phyloP scores from a whole-genome alignment of 2,888 invertebrate species.

The Pherbina coryleti region DNA sequence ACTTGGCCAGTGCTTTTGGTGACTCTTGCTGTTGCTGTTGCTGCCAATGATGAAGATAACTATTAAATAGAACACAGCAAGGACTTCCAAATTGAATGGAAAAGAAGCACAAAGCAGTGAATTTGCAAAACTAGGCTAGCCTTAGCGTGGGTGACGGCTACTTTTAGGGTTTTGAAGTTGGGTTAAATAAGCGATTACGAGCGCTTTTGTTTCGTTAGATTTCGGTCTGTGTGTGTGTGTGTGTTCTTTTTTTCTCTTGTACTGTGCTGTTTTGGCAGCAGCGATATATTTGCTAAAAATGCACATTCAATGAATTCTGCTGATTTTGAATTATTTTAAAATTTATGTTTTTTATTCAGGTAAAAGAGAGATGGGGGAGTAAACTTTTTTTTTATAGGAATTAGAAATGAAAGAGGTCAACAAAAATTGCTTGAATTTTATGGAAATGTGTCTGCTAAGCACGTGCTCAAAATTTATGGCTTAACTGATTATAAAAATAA shows the following conservation, averaged over 20 bases:
- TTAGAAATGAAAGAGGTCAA: not conserved
- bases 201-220: not conserved
- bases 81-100: not conserved
- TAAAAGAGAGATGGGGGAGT: not conserved
- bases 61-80: not conserved
- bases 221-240: too few species aligned
- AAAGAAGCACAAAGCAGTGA: not conserved
- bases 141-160: not conserved
- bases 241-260: not conserved
- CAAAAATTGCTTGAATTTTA: not conserved
- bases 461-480: not conserved
- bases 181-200: constrained; percentile 27
- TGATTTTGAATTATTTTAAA: constrained; percentile 23
- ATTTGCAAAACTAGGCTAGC: constrained; percentile 17
- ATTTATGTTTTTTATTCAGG: not conserved
- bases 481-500: too few species aligned
- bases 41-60: not conserved
- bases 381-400: too few species aligned
- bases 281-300: constrained; percentile 10
- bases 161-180: not conserved
- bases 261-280: not conserved
- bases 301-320: constrained; percentile 20
- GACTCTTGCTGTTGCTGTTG: not conserved
- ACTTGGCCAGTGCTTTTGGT: not conserved
- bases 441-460: not conserved